Base-by-base conservation (phyloP, 2,113 vertebrate genomes). In the Arenaria interpres region DNA sequence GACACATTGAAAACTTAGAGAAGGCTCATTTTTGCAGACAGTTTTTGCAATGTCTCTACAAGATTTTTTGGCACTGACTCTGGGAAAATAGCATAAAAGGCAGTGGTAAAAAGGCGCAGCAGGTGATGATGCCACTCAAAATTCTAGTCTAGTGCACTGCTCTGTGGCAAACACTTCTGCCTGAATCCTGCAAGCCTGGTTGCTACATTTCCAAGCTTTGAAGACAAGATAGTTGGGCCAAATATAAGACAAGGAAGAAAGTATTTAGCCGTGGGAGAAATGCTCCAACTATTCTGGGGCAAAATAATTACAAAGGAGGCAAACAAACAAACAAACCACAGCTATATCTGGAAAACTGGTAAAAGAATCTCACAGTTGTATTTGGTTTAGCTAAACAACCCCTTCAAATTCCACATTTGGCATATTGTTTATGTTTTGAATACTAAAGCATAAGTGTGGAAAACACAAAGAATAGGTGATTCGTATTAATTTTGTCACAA, bases 121-220 rank as follows among this genome's bases (percentile, higher is more conserved):
- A 92, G 86, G 83, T 93, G 72, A 96, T 84, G 80, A 93, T 95
- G 94, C 68, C 90, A 79, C 78, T 93, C 82, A 88, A 53, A 95
- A 95, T 96, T 96, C 72, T 73, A 92, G 50, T 74, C 90, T 86
- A 50, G 41, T 89, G 54, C 57, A 57, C 64, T n/a, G 37, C 11
- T 79, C 67, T 2, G 4, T 50, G 64, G 63, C 50, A 92, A 53
- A 80, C 0, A 0, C 32, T 90, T 96, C 79, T 90, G 79, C 68
- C 69, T 67, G 56, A 86, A 92, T 68, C n/a, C 39, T 88, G 67
- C 35, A 88, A 59, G 50, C 50, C 15, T 71, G 63, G 7, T 67
- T 92, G 41, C 41, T 74, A 27, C 53, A 72, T 75, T 88, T 88
- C 28, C 32, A 90, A 28, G n/a, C 18, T 86, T 83, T 92, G 41